Conservation (phyloP, 2,113 vertebrate species). For the Percina caprodes region DNA sequence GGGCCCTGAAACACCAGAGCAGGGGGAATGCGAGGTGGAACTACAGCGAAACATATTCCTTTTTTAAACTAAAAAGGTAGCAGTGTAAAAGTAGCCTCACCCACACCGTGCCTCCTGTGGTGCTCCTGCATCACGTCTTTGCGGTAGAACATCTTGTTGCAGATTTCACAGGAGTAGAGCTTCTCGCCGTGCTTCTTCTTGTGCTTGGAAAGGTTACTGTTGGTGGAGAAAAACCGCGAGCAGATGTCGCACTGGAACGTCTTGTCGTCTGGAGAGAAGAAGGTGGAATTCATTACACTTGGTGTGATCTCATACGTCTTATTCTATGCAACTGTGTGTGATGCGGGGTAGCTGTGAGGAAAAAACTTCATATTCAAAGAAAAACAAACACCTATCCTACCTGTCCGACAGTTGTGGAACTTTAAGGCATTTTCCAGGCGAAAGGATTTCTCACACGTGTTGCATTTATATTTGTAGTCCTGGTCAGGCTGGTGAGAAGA, state of each 20-base stretch:
- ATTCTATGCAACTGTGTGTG: too few relatives aligned
- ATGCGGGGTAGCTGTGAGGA: background rate
- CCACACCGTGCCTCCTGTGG: conserved; percentile 93
- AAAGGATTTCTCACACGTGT: conserved; percentile 95
- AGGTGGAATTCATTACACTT: too few relatives aligned
- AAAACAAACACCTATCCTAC: conserved; percentile 65
- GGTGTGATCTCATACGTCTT: too few relatives aligned
- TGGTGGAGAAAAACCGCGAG: conserved; percentile 99
- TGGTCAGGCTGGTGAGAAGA: conserved; percentile 85
- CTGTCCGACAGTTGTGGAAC: conserved; percentile 99
- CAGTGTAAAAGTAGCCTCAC: conserved; percentile 70
- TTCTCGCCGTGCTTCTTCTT: conserved; percentile 99
- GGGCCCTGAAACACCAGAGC: too few relatives aligned
- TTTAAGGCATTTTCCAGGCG: conserved; percentile 95
- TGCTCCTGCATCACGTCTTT: conserved; percentile 99
- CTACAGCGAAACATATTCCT: too few relatives aligned
- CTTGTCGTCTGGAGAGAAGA: conserved; percentile 91
- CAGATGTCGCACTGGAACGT: conserved; percentile 99
- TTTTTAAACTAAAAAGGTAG: too few relatives aligned
- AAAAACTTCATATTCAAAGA: background rate
- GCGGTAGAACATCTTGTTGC: conserved; percentile 98
- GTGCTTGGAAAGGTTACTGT: conserved; percentile 99
- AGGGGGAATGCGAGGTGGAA: too few relatives aligned
- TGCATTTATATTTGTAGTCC: conserved; percentile 93
- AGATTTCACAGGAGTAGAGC: conserved; percentile 96